phyloP scores from a whole-genome alignment of 2,888 invertebrate genomes.

The Galeopsomyia nigrocyanea region DNA sequence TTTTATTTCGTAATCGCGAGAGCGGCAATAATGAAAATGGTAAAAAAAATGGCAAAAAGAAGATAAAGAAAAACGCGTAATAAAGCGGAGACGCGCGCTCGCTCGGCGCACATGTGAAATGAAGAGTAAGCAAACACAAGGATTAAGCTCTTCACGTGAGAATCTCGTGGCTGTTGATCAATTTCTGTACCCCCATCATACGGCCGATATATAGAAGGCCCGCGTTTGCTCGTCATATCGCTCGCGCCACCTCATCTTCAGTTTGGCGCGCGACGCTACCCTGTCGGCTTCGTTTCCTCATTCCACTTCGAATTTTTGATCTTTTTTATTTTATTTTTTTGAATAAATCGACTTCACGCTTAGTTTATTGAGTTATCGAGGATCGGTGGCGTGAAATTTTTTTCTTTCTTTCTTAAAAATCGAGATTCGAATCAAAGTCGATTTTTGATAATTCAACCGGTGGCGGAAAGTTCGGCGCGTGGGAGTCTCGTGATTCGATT shows the following conservation, averaged over 20 bases:
- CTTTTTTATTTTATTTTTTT: background rate
- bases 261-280: constrained; percentile 35
- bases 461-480: constrained; percentile 3
- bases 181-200: background rate
- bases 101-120: too few species aligned
- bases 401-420: too few species aligned
- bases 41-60: too few species aligned
- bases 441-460: too few species aligned
- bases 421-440: too few species aligned
- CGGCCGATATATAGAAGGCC: background rate
- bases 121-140: background rate
- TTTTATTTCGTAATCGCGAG: too few species aligned
- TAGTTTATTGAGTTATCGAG: too few species aligned
- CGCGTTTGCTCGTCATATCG: background rate
- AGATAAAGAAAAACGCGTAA: too few species aligned
- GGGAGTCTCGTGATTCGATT: background rate
- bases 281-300: background rate
- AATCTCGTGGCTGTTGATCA: constrained; percentile 22
- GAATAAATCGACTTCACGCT: too few species aligned
- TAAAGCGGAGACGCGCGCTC: too few species aligned
- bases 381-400: too few species aligned
- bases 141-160: constrained; percentile 23
- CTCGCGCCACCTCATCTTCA: constrained; percentile 21
- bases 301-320: background rate
- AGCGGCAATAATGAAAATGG: too few species aligned